A percentile compares a stretch with the other conserved stretches of the same genome.
Conservation (phyloP, 2,888 invertebrate species). For the Cenopis cana region DNA sequence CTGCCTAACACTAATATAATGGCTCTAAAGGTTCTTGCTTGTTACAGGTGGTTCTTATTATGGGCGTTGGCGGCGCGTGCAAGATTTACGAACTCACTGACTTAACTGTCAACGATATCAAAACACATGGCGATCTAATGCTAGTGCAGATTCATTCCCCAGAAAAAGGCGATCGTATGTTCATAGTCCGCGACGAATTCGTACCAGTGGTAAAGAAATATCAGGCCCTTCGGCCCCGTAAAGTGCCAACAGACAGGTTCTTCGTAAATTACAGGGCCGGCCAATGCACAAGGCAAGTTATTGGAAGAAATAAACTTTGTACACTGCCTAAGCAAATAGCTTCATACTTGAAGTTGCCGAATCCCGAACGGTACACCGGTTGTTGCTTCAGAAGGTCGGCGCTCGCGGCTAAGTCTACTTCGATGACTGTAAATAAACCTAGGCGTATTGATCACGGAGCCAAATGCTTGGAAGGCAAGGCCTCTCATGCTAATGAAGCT, state of each 20-base stretch:
- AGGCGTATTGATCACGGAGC: not conserved
- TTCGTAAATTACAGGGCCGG: constrained; percentile 22
- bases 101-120: constrained; percentile 21
- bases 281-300: constrained; percentile 27
- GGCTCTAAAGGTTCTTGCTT: no score
- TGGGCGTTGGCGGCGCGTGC: constrained; percentile 30
- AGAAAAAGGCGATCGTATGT: not conserved
- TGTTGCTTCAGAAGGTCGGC: constrained; percentile 17
- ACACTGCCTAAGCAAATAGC: constrained; percentile 25
- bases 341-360: constrained; percentile 18
- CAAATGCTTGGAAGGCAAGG: not conserved
- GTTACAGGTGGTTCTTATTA: constrained; percentile 36
- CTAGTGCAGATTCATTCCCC: constrained; percentile 3
- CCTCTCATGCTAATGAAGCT: not conserved
- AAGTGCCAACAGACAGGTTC: constrained; percentile 19
- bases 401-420: not conserved
- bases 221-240: constrained; percentile 12
- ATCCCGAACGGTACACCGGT: constrained; percentile 28
- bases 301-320: constrained; percentile 16
- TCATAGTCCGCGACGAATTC: constrained; percentile 19
- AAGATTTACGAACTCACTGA: constrained; percentile 12
- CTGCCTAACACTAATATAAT: no score
- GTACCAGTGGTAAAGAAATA: constrained; percentile 26
- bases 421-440: not conserved
- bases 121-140: constrained; percentile 20